Base-by-base conservation (phyloP, 2,113 vertebrate genomes). In the Dryoscopus gambensis region DNA sequence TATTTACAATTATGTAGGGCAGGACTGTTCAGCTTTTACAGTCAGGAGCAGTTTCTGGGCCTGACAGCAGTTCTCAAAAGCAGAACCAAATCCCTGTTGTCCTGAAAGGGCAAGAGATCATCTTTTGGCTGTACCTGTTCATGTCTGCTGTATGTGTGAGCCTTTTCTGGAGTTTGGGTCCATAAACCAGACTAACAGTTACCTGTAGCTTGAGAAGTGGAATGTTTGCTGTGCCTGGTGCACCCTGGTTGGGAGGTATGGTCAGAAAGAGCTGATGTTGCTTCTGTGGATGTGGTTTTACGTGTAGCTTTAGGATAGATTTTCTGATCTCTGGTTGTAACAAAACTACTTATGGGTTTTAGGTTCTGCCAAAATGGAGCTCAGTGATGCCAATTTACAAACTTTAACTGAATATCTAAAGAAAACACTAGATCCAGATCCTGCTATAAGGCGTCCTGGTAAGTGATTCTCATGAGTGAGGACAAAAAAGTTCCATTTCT, bases 371-470 rank as follows among this genome's bases (percentile, higher is more conserved):
- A 94, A 92, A 97, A 99, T 99, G 99, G 99, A 99, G 94, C 98
- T 99, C 81, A 99, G 99, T 92, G 99, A 99, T 97, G 98, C 98
- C 82, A 99, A 99, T 98, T 98, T 99, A 86, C 99, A 99, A 94
- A 99, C 98, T 55, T 97, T 99, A 95, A 99, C 99, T 14, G 99
- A 99, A 92, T 99, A 99, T 90, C 97, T 99, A 55, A 98, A 98
- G 97, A 99, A 99, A 97, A 99, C 99, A 6, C 97, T 99, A 87
- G 99, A 99, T 97, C 99, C 99, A 74, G 99, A 99, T 97, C 99
- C 99, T 82, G 92, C 98, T 56, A 98, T 99, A 97, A 98, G 99
- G 88, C 99, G 99, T 64, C 99, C 99, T 98, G 99, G 99, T 99
- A 98, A 98, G 91, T 81, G 30, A 55, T 67, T 95, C 35, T 87